Evolutionary conservation across 2,113 vertebrate genomes (phyloP), one percentile per base, ranked within the genome.

Genomic region (Apodemus speciosus): DNA sequence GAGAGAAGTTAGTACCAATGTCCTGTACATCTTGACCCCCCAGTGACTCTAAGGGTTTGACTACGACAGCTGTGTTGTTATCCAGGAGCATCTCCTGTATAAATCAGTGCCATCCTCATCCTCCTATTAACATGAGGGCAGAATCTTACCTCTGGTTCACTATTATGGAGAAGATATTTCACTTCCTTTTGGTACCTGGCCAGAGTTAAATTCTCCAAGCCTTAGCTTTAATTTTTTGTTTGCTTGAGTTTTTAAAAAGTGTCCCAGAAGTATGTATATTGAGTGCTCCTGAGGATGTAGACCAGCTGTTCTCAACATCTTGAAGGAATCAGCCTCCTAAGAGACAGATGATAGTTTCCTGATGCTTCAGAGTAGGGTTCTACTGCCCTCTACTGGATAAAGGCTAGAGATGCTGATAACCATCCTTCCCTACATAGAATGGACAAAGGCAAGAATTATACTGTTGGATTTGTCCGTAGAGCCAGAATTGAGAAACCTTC

Each of bases 301-400:
- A 81, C 40, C 40, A 73, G 14, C 56, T 46, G 30, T 69, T 89
- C 51, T 94, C 66, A 75, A 69, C 0, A 16, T 3, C 25, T 30
- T 79, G 53, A 58, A n/a, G 27, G 6, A 71, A 83, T 75, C n/a
- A 76, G 60, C 15, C 15, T 40, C 27, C 6, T 2, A 15, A 86
- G 7, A 20, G 58, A 89, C 73, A 23, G 53, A 2, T 60, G 46
- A 15, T 64, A 43, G 23, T 4, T 27, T 81, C 40, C 23, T 51
- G 49, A 81, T 38, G 43, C 10, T 27, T 10, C 4, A 0, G 38
- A 32, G 3, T 13, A 90, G 35, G 25, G 69, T 81, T 73, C 60
- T 93, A 46, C 58, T 94, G 89, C 32, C 92, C 72, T 73, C 95
- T 95, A 95, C 88, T 68, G 94, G 86, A 14, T 9, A 88, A 66